Base-by-base conservation (phyloP, 2,797 vertebrate species). In the Sebastes itinus region DNA sequence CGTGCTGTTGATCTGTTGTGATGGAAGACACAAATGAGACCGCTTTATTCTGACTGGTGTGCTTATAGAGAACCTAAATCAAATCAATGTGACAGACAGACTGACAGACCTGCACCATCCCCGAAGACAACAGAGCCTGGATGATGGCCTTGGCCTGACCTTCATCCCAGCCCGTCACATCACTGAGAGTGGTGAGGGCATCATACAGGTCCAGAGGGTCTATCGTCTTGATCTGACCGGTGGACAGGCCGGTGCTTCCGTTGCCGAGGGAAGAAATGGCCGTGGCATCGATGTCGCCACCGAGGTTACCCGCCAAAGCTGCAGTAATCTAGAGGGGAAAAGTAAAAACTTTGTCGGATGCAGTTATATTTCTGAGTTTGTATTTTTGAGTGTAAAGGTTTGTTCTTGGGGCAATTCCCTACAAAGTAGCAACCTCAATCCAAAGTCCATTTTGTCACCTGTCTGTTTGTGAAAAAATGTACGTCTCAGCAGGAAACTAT, bases 121-220 rank as follows among this genome's bases (percentile, higher is more conserved):
- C 90, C 0, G 87, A 86, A 0, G 82, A 78, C 28, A 90, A 13
- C 76, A 96, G 66, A 13, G 64, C 7, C 55, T 32, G 33, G 33
- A 96, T 16, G 4, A 96, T 92, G 69, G 71, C 67, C 23, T 5
- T 86, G 68, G 92, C 90, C 89, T 96, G 95, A 9, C 93, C 95
- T 6, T 55, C 18, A 7, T 82, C 90, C 95, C 95, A 96, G 78
- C 65, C 89, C 0, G 0, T 25, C 52, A 94, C 90, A 0, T 0
- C 7, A 25, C 88, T 78, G 14, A 96, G 91, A 1, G 12, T 58
- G 20, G 0, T 0, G 16, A 95, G 79, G 3, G 90, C 14, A 0
- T 1, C 4, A 0, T 73, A 0, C 0, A 96, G 64, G 3, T 88
- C 72, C 6, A 25, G 1, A 8, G 92, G 82, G 0, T 10, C 25